Percentiles rank a stretch among this genome's conserved stretches.
phyloP scores from a whole-genome alignment of 2,888 invertebrate species.

The Melinopterus prodromus region DNA sequence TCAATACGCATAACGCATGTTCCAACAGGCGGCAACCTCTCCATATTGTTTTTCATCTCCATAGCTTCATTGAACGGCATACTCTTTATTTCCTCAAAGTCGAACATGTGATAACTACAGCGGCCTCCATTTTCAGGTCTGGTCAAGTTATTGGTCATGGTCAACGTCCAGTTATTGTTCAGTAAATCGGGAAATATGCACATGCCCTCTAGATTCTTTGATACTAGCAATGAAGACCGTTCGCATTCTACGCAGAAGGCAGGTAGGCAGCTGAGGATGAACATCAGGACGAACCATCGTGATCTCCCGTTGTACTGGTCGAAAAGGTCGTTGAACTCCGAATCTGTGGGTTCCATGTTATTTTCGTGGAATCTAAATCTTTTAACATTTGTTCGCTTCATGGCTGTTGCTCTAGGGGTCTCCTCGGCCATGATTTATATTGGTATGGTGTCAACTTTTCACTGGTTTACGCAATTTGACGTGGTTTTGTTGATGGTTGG shows the following conservation, averaged over 20 bases:
- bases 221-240: not conserved
- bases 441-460: not conserved
- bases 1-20: slow-evolving; percentile 17
- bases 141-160: slow-evolving; percentile 27
- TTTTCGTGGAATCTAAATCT: not conserved
- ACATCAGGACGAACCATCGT: slow-evolving; percentile 21
- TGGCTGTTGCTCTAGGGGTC: not conserved
- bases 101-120: slow-evolving; percentile 28
- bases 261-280: slow-evolving; percentile 19
- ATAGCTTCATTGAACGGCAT: slow-evolving; percentile 29
- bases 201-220: slow-evolving; percentile 27
- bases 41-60: slow-evolving; percentile 14
- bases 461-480: no score
- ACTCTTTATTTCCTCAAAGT: slow-evolving; percentile 20
- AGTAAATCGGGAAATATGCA: slow-evolving; percentile 30
- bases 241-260: slow-evolving; percentile 17
- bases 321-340: slow-evolving; percentile 28
- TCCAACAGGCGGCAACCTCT: slow-evolving; percentile 11
- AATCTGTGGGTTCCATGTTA: slow-evolving; percentile 28
- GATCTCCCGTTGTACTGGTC: not conserved
- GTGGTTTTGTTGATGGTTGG: no score
- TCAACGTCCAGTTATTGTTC: slow-evolving; percentile 28
- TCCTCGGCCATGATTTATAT: not conserved
- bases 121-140: slow-evolving; percentile 23
- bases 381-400: not conserved